Conservation (phyloP, 2,888 invertebrate genomes). For the Polymixis flavicincta region DNA sequence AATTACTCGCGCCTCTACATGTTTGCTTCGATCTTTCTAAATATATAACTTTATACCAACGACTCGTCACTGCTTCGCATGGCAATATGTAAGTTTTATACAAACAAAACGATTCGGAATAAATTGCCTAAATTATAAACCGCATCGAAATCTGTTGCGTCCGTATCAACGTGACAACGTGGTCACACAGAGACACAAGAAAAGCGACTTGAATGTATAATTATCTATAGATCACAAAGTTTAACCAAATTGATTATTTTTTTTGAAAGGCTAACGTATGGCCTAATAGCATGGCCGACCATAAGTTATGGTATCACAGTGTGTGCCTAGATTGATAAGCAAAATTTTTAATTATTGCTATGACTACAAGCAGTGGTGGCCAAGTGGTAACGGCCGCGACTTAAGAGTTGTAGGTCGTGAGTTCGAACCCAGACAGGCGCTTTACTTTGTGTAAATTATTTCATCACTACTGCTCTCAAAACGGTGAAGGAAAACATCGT, state of each 20-base stretch:
- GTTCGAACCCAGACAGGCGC: too few relatives aligned
- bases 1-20: background rate
- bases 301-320: background rate
- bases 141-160: background rate
- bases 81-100: background rate
- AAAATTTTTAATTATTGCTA: constrained; percentile 1
- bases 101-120: background rate
- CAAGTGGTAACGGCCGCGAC: too few relatives aligned
- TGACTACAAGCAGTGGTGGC: too few relatives aligned
- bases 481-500: too few relatives aligned
- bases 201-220: background rate
- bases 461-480: too few relatives aligned
- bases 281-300: background rate
- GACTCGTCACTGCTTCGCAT: background rate
- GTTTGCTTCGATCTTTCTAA: background rate
- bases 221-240: background rate
- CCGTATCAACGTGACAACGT: background rate
- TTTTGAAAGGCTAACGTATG: background rate
- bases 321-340: background rate
- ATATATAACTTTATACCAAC: background rate
- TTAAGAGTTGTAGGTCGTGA: too few relatives aligned
- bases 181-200: background rate
- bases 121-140: too few relatives aligned
- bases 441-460: too few relatives aligned
- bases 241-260: background rate